Evolutionary conservation across 2,797 vertebrate genomes (phyloP), one percentile per base, ranked within the genome.

Genomic region (Chaenodraco wilsoni): DNA sequence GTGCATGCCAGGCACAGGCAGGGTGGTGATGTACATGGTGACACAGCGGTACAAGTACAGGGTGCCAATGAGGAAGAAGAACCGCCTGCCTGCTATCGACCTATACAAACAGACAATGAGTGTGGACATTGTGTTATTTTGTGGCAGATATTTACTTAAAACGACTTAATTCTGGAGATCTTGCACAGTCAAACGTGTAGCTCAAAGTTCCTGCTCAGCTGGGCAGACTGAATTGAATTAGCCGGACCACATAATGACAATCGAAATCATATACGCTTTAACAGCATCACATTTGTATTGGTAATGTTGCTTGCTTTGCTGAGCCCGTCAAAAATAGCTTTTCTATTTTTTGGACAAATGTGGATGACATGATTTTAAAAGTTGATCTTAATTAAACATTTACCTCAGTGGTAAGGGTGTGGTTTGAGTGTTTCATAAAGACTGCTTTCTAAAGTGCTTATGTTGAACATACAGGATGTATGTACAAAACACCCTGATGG

Each of bases 1-100:
- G 84, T 99, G 98, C 93, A 97, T 95, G 76, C 97, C 97, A 31
- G 98, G 98, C 78, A 99, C 98, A 62, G 98, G 98, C 63, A 99
- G 91, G 10, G 97, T 99, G 65, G 98, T 99, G 83, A 99, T 95
- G 0, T 99, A 99, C 97, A 99, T 99, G 17, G 98, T 99, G 72
- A 99, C 92, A 72, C 98, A 99, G 82, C 98, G 96, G 81, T 99
- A 99, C 78, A 99, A 91, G 88, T 99, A 99, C 84, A 99, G 86
- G 51, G 98, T 99, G 76, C 98, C 98, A 41, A 99, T 92, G 81
- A 99, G 95, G 89, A 99, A 99, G 91, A 99, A 97, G 94, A 96
- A 99, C 79, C 98, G 95, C 66, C 98, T 95, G 72, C 95, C 94
- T 60, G 96, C 95, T 80, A 99, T 99, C 48, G 98, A 96, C 92